phyloP scores from a whole-genome alignment of 2,113 vertebrate genomes.

The Eublepharis macularius region DNA sequence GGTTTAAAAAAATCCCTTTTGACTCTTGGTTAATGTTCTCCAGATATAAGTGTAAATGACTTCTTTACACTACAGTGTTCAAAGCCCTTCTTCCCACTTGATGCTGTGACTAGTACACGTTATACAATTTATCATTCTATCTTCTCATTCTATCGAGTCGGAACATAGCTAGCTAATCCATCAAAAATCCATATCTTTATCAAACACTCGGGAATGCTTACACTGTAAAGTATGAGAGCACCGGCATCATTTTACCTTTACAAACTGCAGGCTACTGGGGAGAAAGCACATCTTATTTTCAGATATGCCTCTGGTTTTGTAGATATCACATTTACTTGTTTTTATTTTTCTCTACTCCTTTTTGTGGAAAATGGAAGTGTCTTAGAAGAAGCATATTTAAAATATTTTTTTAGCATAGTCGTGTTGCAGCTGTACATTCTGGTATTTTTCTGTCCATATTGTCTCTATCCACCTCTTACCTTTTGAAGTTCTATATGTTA shows the following conservation, averaged over 20 bases:
- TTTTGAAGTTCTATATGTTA: conserved; percentile 3
- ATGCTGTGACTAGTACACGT: conserved; percentile 32
- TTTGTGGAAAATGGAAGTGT: conserved; percentile 10
- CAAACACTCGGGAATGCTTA: conserved; percentile 63
- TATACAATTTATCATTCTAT: conserved; percentile 66
- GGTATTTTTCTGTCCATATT: conserved; percentile 1
- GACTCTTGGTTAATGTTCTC: conserved; percentile 32
- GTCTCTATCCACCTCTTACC: neutral
- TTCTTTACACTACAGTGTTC: conserved; percentile 39
- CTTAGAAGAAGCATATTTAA: neutral
- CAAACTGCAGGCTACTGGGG: conserved; percentile 59
- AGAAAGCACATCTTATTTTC: conserved; percentile 45
- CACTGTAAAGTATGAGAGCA: conserved; percentile 51
- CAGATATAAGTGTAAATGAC: conserved; percentile 40
- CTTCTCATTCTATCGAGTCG: conserved; percentile 64
- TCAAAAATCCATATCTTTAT: conserved; percentile 70
- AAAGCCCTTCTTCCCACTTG: conserved; percentile 47
- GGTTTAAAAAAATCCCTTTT: conserved; percentile 38
- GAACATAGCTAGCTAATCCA: conserved; percentile 69
- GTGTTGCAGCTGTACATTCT: neutral
- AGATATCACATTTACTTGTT: neutral
- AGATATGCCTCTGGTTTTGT: conserved; percentile 30
- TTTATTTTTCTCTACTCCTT: conserved; percentile 16
- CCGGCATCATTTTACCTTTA: conserved; percentile 63
- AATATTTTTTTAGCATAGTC: neutral